Conservation (phyloP, 2,888 invertebrate genomes). For the Oxycera nigricornis region DNA sequence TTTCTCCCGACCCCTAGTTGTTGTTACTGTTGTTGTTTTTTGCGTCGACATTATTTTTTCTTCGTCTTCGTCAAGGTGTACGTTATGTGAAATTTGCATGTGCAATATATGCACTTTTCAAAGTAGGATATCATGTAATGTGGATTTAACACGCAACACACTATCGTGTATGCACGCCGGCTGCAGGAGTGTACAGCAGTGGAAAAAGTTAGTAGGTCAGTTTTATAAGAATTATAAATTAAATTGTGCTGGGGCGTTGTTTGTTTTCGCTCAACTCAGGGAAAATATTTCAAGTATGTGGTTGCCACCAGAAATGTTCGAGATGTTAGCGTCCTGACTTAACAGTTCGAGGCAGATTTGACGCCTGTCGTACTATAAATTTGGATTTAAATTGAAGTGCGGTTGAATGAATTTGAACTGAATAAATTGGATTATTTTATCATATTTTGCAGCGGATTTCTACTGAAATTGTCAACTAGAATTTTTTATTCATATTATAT, state of each 20-base stretch:
- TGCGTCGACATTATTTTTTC: neutral
- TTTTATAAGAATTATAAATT: neutral
- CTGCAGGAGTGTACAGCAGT: neutral
- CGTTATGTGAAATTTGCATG: slow-evolving; percentile 15
- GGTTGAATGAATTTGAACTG: too few relatives aligned
- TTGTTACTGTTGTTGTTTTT: neutral
- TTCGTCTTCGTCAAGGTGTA: neutral
- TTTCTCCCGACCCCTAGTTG: neutral
- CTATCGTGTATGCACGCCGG: neutral
- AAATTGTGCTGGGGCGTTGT: slow-evolving; percentile 2
- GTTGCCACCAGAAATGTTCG: too few relatives aligned
- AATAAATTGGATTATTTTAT: too few relatives aligned
- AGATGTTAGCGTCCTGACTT: too few relatives aligned
- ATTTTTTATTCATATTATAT: too few relatives aligned
- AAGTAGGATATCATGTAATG: slow-evolving; percentile 29
- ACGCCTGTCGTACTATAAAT: too few relatives aligned
- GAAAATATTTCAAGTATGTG: too few relatives aligned
- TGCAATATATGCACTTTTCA: slow-evolving; percentile 11
- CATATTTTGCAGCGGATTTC: too few relatives aligned
- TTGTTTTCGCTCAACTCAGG: slow-evolving; percentile 8
- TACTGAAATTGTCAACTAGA: too few relatives aligned
- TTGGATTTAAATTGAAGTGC: too few relatives aligned
- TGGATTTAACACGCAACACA: slow-evolving; percentile 14
- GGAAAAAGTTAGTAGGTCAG: slow-evolving; percentile 21
- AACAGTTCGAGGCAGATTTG: too few relatives aligned